These are phyloP conservation scores for Oreochromis mossambicus DNA, from an alignment of 2,797 vertebrate species.

Conservation along the genomic window DNA sequence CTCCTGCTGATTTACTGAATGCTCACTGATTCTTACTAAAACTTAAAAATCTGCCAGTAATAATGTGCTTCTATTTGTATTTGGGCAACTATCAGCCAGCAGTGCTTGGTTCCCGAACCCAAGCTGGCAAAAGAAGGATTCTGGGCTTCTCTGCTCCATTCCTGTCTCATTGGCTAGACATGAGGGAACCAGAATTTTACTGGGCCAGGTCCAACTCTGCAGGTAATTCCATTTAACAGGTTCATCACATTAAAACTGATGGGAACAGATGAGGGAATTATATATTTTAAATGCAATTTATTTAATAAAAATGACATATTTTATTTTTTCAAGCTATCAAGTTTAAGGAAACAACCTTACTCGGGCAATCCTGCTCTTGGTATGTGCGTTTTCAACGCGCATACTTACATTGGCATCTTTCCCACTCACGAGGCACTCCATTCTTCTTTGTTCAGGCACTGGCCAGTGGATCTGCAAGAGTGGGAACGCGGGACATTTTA, in stretches of 20 bases:
- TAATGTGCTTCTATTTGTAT: background rate
- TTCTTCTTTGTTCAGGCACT: constrained; percentile 88
- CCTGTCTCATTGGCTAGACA: constrained; percentile 43
- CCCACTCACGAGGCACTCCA: constrained; percentile 92
- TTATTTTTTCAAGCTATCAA: background rate
- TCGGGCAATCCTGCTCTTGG: background rate
- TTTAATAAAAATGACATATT: background rate
- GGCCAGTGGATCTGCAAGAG: constrained; percentile 92
- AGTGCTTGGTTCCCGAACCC: background rate
- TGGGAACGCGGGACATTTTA: constrained; percentile 37
- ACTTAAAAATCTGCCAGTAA: constrained; percentile 3
- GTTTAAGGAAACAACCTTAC: constrained; percentile 17
- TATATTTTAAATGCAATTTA: background rate
- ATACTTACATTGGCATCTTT: constrained; percentile 94
- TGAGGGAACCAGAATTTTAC: constrained; percentile 34
- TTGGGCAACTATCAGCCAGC: constrained; percentile 1
- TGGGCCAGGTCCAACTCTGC: constrained; percentile 14
- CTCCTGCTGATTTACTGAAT: background rate
- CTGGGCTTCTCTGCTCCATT: background rate
- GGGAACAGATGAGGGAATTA: background rate
- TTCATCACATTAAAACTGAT: constrained; percentile 1
- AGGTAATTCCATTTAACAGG: constrained; percentile 28
- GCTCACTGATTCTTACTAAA: background rate
- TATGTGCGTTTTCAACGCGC: background rate
- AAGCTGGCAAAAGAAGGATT: constrained; percentile 8